Conservation (phyloP, 2,113 vertebrate species). For the Nycticorax nycticorax region DNA sequence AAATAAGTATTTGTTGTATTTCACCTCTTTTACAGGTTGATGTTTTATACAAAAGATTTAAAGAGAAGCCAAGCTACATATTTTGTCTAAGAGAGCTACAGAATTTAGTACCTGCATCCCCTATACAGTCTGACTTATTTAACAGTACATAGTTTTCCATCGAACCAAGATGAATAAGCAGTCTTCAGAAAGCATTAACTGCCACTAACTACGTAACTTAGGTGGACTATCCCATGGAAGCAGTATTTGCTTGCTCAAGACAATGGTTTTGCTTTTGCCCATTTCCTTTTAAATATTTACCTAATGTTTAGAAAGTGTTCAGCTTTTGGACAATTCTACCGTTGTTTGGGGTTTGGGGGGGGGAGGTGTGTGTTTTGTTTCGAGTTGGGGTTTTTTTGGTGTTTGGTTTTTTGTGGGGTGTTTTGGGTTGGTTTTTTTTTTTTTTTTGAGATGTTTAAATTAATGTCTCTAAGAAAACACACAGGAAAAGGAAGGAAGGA, state of each 20-base stretch:
- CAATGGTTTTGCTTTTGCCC: not conserved
- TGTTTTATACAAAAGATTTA: not conserved
- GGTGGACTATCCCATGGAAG: not conserved
- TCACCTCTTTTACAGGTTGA: not conserved
- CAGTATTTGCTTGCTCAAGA: not conserved
- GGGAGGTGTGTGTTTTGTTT: no score
- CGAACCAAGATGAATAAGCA: not conserved
- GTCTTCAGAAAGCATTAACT: not conserved
- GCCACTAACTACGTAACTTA: not conserved
- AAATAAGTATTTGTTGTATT: not conserved
- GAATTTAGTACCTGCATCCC: not conserved
- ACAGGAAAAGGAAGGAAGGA: not conserved
- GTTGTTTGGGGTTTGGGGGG: not conserved
- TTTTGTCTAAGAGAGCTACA: not conserved
- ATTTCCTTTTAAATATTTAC: not conserved
- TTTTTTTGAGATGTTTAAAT: not conserved
- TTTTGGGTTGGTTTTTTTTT: no score
- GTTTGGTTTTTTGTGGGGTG: no score
- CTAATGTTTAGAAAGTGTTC: not conserved
- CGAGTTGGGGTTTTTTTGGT: no score
- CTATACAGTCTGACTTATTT: not conserved
- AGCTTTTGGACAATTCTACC: not conserved
- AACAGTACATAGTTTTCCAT: not conserved
- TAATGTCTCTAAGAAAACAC: not conserved
- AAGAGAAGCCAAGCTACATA: not conserved